Conservation (phyloP, 2,113 vertebrate species). For the Acinonyx jubatus region DNA sequence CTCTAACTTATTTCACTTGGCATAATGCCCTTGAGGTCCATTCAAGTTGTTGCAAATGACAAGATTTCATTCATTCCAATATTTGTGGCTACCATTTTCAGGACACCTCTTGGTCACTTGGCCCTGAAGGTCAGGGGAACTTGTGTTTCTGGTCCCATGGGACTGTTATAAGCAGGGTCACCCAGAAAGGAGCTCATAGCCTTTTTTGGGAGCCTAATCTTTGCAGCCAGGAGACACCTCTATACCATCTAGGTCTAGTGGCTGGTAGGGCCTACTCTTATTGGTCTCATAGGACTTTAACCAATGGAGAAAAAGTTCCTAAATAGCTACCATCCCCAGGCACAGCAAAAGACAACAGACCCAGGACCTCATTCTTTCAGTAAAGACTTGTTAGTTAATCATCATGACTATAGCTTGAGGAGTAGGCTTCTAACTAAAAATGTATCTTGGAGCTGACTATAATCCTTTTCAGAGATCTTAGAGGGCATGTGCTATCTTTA, state of each 20-base stretch:
- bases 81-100: not conserved
- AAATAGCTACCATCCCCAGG: not conserved
- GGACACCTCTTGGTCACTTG: not conserved
- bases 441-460: not conserved
- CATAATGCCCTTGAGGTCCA: not conserved
- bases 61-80: not conserved
- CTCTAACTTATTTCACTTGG: not conserved
- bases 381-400: not conserved
- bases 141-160: not conserved
- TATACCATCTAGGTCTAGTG: not conserved
- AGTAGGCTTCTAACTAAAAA: not conserved
- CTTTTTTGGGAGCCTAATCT: no score
- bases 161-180: not conserved
- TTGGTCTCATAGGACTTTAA: not conserved
- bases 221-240: not conserved
- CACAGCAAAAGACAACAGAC: not conserved
- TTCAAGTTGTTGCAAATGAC: not conserved
- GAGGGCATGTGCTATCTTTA: not conserved
- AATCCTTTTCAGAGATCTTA: not conserved
- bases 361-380: not conserved
- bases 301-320: not conserved
- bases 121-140: not conserved
- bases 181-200: not conserved
- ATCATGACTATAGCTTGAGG: not conserved
- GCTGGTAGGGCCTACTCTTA: not conserved